A percentile compares a stretch with the other conserved stretches of the same genome.
phyloP scores from a whole-genome alignment of 2,888 invertebrate genomes.

The Sarcophaga subvicina region DNA sequence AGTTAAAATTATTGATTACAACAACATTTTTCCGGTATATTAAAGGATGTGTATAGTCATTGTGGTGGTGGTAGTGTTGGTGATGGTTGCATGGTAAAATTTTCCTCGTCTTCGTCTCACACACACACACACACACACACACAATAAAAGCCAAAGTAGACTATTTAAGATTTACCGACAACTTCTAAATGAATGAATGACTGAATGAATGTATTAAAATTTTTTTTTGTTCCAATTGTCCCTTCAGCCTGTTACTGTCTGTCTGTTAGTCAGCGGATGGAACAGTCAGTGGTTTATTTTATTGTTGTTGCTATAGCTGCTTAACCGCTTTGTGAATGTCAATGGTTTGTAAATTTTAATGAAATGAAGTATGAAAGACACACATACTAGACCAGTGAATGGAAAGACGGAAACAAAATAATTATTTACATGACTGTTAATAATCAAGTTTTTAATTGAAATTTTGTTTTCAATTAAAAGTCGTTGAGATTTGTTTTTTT shows the following conservation, averaged over 20 bases:
- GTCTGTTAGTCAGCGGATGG: not conserved
- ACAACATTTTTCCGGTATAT: not conserved
- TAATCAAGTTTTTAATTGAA: no score
- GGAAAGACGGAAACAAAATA: no score
- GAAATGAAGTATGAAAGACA: not conserved
- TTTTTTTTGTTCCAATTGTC: no score
- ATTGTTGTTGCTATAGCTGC: not conserved
- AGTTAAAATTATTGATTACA: slow-evolving; percentile 17
- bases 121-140: no score
- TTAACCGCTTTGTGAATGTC: not conserved
- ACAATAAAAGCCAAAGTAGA: slow-evolving; percentile 21
- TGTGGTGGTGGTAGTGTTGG: not conserved
- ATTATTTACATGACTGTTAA: no score
- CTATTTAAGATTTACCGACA: slow-evolving; percentile 15
- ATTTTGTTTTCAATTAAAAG: no score
- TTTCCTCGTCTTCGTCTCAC: not conserved
- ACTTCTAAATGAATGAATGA: slow-evolving; percentile 16
- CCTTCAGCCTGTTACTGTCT: not conserved
- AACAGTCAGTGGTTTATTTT: slow-evolving; percentile 5
- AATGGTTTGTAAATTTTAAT: slow-evolving; percentile 21
- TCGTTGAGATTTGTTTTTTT: no score
- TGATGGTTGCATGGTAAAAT: not conserved
- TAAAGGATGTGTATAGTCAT: not conserved
- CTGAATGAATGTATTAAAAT: no score
- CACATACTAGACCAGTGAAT: no score